Conservation (phyloP, 2,797 vertebrate species). For the Antrozous pallidus region DNA sequence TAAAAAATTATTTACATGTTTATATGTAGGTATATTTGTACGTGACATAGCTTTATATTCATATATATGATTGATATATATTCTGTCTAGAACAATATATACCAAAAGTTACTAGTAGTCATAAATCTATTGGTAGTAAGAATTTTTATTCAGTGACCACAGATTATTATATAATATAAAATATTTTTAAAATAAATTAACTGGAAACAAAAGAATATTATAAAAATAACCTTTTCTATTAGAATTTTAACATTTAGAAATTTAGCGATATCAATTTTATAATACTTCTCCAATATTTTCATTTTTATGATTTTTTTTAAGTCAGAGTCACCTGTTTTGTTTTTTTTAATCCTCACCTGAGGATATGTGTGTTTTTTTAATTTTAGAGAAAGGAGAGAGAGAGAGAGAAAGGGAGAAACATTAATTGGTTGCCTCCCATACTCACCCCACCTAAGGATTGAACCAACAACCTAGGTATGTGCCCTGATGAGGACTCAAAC, state of each 20-base stretch:
- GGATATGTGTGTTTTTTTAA: neutral
- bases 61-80: neutral
- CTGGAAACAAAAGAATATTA: neutral
- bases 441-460: neutral
- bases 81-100: neutral
- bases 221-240: neutral
- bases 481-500: neutral
- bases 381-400: neutral
- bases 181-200: neutral
- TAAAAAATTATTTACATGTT: neutral
- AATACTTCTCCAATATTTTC: neutral
- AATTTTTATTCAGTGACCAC: neutral
- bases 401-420: neutral
- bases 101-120: neutral
- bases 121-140: neutral
- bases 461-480: neutral
- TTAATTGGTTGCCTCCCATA: neutral
- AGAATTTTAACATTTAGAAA: constrained; percentile 24
- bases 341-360: neutral
- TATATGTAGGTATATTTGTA: neutral
- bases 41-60: neutral
- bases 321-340: neutral
- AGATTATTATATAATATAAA: neutral
- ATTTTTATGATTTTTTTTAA: neutral
- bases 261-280: neutral